Evolutionary conservation across 2,797 vertebrate genomes (phyloP), one percentile per base, ranked within the genome.

Genomic region (Tachyglossus aculeatus): DNA sequence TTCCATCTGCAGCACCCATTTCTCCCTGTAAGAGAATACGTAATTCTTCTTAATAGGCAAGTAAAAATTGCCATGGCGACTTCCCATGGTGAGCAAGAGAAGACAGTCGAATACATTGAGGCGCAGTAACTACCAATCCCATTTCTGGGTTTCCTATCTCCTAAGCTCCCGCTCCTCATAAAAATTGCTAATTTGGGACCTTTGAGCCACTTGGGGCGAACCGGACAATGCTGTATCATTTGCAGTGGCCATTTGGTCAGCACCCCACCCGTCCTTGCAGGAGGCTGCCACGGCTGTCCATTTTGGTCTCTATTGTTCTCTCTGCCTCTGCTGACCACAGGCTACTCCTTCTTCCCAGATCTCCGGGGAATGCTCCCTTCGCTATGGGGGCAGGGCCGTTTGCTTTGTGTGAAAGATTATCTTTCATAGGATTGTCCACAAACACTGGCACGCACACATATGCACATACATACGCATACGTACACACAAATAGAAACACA

Each of bases 241-340:
- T 82, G 86, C 84, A 86, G 25, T 67, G 84, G 84, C 82, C 89
- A 90, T 82, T 88, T 90, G 91, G 84, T 86, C 88, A 85, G 83
- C 81, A 80, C 91, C 86, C 83, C 80, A 86, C 78, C 85, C 88
- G 88, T 64, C 74, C 80, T 87, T 57, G 82, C 8, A 71, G 55
- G 63, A 14, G 2, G 79, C 80, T 2, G 63, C 63, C 70, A 64
- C 81, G 75, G 87, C 85, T 91, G 90, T 86, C 91, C 88, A 87
- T 89, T 88, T 84, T 80, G 80, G 80, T 86, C 87, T 88, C 91
- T 90, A 93, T 95, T 95, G 94, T 94, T 94, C 91, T 90, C 77
- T 67, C 0, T 7, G 78, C 87, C 89, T 89, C 83, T 90, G 90
- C 91, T 93, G 93, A 92, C 93, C 91, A 91, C 68, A 88, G 88